Conservation (phyloP, 2,888 invertebrate species). For the Drosophila colorata region DNA sequence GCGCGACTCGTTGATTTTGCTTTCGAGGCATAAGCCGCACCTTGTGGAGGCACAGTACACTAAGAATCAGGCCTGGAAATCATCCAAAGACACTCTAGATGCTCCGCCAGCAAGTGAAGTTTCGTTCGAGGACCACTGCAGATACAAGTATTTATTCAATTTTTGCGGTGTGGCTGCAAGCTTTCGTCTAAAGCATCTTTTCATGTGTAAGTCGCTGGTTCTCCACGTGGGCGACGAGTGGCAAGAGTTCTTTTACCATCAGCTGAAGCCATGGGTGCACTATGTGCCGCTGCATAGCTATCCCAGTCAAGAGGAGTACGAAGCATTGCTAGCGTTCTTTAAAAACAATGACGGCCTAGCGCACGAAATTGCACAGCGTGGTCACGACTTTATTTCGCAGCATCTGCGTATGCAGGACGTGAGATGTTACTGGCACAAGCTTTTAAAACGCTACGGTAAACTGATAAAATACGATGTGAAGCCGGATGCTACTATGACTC, state of each 20-base stretch:
- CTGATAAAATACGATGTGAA: slow-evolving; percentile 89
- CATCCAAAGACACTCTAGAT: slow-evolving; percentile 95
- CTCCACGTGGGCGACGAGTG: slow-evolving; percentile 98
- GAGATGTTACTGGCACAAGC: slow-evolving; percentile 93
- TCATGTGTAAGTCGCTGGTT: slow-evolving; percentile 95
- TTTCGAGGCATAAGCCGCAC: slow-evolving; percentile 91
- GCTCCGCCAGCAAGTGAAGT: slow-evolving; percentile 94
- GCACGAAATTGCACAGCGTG: slow-evolving; percentile 92
- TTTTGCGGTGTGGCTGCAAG: slow-evolving; percentile 98
- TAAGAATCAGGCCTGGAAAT: slow-evolving; percentile 99
- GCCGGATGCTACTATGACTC: slow-evolving; percentile 87
- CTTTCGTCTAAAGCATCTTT: slow-evolving; percentile 97
- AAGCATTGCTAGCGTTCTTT: slow-evolving; percentile 91
- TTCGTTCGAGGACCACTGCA: slow-evolving; percentile 95
- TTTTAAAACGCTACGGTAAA: slow-evolving; percentile 91
- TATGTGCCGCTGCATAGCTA: slow-evolving; percentile 93
- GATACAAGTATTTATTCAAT: slow-evolving; percentile 97
- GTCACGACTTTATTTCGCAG: slow-evolving; percentile 93
- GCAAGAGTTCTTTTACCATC: slow-evolving; percentile 97
- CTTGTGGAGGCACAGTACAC: slow-evolving; percentile 97
- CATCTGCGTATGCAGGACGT: slow-evolving; percentile 93
- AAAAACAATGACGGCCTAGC: slow-evolving; percentile 90
- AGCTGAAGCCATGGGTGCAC: slow-evolving; percentile 97
- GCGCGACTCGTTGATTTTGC: slow-evolving; percentile 93
- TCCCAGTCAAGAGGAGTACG: slow-evolving; percentile 89